Evolutionary conservation across 2,888 invertebrate species (phyloP), one percentile per base, ranked within the genome.

Genomic region (Lottia scabra): DNA sequence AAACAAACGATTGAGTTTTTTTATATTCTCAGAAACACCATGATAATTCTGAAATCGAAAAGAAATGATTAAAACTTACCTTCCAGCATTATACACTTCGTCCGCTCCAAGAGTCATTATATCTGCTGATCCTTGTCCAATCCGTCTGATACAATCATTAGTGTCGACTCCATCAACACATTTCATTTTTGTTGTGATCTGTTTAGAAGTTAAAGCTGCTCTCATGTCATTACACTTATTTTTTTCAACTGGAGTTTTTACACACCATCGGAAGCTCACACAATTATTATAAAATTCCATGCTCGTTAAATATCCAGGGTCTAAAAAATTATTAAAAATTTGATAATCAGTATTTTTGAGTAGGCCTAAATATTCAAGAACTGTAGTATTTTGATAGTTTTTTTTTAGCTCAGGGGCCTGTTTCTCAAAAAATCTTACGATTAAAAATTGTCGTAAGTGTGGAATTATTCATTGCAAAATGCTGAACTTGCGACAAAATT

Each of bases 241-340:
- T 91, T 95, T 92, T 89, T 98, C 98, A 0, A 93, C 92, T 70
- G 95, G 94, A 0, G 97, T 97, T 0, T 96, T 96, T 26, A 97
- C 94, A 86, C 98, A 98, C 16, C 97, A 88, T 0, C 93, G 93
- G 91, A 97, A 95, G 26, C 93, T 92, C 13, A 96, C 93, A 43
- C 77, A 77, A 0, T 96, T 95, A 86, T 96, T 97, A 77, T 78
- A 78, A 62, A 73, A 67, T 13, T 63, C 43, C 70, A 77, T 56
- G 10, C 75, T 75, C 15, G 72, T 71, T 27, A 80, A 62, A 67
- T 78, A 79, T 19, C 83, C 84, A 2, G 72, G 66, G 27, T 80
- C 84, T 81, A 38, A n/a, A 38, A 38, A 38, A 5, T 38, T 8
- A 8, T 6, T 10, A 38, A 38, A 38, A 38, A 1, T 8, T 5